These are phyloP conservation scores for Ornithorhynchus anatinus DNA, from an alignment of 2,113 vertebrate genomes.

Conservation along the genomic window DNA sequence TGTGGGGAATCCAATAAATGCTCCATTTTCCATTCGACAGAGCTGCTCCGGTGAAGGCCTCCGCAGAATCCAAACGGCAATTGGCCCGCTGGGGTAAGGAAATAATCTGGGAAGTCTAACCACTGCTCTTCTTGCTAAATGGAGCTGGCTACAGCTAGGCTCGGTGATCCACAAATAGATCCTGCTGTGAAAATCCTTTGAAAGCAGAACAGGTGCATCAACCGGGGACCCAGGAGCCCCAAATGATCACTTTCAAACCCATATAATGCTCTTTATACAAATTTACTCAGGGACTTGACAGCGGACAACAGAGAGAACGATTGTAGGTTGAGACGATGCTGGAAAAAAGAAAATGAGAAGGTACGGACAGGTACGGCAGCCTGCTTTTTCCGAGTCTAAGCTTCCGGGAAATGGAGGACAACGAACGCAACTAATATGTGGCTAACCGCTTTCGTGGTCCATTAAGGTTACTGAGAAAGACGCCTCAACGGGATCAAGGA, in stretches of 20 bases:
- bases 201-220: not conserved
- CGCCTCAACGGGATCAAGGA: no score
- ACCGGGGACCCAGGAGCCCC: not conserved
- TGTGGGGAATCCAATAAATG: not conserved
- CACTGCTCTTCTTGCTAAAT: not conserved
- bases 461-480: no score
- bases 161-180: not conserved
- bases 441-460: not conserved
- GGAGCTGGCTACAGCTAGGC: not conserved
- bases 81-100: no score
- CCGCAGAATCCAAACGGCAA: constrained; percentile 7
- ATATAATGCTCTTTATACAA: not conserved
- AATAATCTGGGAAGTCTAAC: not conserved
- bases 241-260: not conserved
- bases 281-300: not conserved
- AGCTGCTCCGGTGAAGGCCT: not conserved
- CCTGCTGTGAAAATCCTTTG: not conserved
- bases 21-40: not conserved
- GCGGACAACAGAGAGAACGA: not conserved
- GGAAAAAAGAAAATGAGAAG: constrained; percentile 3
- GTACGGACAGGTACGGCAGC: not conserved
- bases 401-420: not conserved
- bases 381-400: not conserved
- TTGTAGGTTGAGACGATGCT: not conserved
- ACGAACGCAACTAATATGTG: not conserved